phyloP scores from a whole-genome alignment of 2,797 vertebrate genomes.

The Xyrichtys novacula region DNA sequence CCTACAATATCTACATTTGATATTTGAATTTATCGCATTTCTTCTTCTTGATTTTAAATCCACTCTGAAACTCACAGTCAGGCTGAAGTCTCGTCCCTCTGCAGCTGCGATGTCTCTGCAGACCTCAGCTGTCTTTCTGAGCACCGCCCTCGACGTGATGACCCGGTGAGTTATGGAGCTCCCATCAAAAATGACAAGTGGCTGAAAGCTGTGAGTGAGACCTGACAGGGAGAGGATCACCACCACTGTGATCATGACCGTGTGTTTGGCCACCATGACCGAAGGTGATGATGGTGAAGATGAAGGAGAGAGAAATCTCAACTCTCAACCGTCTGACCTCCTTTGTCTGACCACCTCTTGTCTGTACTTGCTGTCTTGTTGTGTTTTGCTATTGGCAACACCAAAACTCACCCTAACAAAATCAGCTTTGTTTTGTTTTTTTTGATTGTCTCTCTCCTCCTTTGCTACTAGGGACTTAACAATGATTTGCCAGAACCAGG shows the following conservation, averaged over 20 bases:
- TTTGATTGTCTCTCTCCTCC: too few species aligned
- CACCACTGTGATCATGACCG: not conserved
- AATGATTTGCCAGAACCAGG: not conserved
- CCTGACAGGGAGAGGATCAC: constrained; percentile 35
- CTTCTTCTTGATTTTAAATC: not conserved
- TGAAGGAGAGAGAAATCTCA: not conserved
- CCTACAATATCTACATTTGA: too few species aligned
- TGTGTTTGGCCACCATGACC: not conserved
- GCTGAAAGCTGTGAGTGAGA: constrained; percentile 55
- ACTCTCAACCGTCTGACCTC: not conserved
- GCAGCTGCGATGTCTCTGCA: constrained; percentile 62
- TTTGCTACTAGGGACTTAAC: not conserved
- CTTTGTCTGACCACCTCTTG: not conserved
- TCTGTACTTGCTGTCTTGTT: not conserved
- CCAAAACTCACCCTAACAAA: not conserved
- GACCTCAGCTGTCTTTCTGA: constrained; percentile 75
- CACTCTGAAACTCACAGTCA: constrained; percentile 62
- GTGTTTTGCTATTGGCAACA: not conserved
- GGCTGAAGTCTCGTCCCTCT: constrained; percentile 61
- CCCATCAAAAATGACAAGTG: constrained; percentile 31
- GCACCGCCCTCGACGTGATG: constrained; percentile 70
- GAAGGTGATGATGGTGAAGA: not conserved
- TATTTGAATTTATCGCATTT: not conserved
- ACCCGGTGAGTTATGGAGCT: constrained; percentile 64
- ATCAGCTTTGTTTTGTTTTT: too few species aligned